Evolutionary conservation across 2,797 vertebrate genomes (phyloP).

Genomic region (Melanotaenia boesemani): DNA sequence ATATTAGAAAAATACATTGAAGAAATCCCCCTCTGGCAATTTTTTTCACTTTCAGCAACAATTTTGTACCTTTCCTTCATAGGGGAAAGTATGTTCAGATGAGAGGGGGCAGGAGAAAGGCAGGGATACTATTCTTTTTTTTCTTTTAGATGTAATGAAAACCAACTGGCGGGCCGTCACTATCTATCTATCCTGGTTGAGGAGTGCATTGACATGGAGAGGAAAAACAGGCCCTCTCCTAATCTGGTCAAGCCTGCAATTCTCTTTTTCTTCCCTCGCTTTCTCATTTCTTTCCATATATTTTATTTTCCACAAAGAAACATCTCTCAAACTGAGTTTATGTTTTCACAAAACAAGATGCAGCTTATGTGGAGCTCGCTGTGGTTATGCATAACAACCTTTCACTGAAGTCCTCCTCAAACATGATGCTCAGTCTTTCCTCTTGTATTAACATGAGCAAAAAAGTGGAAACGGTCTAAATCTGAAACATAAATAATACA

Average conservation of each 20-base stretch:
- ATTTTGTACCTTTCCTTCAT: conserved; percentile 80
- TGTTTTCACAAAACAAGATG: conserved; percentile 32
- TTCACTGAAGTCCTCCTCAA: not conserved
- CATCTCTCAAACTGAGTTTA: conserved; percentile 34
- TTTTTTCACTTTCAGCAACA: conserved; percentile 77
- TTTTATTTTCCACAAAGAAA: conserved; percentile 65
- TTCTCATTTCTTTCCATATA: conserved; percentile 18
- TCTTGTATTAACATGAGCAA: not conserved
- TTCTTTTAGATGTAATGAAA: conserved; percentile 81
- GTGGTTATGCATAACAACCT: not conserved
- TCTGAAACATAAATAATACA: not conserved
- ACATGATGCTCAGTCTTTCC: not conserved
- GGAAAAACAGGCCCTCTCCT: conserved; percentile 76
- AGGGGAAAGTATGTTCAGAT: conserved; percentile 60
- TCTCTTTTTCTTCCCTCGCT: conserved; percentile 43
- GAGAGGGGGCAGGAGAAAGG: conserved; percentile 48
- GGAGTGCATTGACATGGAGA: conserved; percentile 69
- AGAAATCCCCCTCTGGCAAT: conserved; percentile 75
- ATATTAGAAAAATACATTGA: conserved; percentile 88
- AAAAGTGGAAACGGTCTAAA: not conserved
- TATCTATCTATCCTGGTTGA: conserved; percentile 79
- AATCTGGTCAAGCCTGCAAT: conserved; percentile 68
- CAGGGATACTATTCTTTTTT: conserved; percentile 52
- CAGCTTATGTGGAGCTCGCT: conserved; percentile 10
- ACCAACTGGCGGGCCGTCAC: conserved; percentile 84